Evolutionary conservation across 2,888 invertebrate genomes (phyloP).

Genomic region (Aricia artaxerxes): DNA sequence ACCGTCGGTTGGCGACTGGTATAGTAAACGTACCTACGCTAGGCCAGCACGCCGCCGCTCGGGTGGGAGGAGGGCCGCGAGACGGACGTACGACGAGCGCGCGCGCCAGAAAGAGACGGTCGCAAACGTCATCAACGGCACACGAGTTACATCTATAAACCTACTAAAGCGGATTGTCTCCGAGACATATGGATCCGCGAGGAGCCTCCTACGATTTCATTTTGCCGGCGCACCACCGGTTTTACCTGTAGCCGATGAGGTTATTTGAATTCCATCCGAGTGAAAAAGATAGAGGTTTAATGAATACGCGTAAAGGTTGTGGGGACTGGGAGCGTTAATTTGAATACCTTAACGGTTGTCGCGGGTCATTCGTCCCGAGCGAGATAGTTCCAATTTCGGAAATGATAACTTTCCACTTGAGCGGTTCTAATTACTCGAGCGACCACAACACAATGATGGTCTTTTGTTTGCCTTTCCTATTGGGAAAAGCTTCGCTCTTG

Average conservation of each 20-base stretch:
- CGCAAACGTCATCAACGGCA: slow-evolving; percentile 55
- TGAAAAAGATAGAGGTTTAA: slow-evolving; percentile 71
- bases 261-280: slow-evolving; percentile 75
- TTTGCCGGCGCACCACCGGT: slow-evolving; percentile 67
- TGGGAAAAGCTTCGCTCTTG: slow-evolving; percentile 73
- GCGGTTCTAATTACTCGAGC: slow-evolving; percentile 5
- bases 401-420: slow-evolving; percentile 47
- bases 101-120: slow-evolving; percentile 54
- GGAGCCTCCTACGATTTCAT: slow-evolving; percentile 50
- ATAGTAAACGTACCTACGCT: slow-evolving; percentile 58
- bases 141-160: slow-evolving; percentile 59
- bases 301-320: slow-evolving; percentile 49
- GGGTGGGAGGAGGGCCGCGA: slow-evolving; percentile 68
- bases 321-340: slow-evolving; percentile 63
- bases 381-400: slow-evolving; percentile 32
- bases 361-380: slow-evolving; percentile 37
- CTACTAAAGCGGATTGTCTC: slow-evolving; percentile 64
- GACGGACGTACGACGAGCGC: slow-evolving; percentile 55
- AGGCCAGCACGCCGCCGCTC: slow-evolving; percentile 55
- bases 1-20: slow-evolving; percentile 70
- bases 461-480: slow-evolving; percentile 66
- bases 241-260: slow-evolving; percentile 77
- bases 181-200: slow-evolving; percentile 54
- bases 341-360: slow-evolving; percentile 49
- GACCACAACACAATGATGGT: slow-evolving; percentile 42